These are phyloP conservation scores for Hyposoter dolosus DNA, from an alignment of 2,888 invertebrate genomes.

Conservation along the genomic window DNA sequence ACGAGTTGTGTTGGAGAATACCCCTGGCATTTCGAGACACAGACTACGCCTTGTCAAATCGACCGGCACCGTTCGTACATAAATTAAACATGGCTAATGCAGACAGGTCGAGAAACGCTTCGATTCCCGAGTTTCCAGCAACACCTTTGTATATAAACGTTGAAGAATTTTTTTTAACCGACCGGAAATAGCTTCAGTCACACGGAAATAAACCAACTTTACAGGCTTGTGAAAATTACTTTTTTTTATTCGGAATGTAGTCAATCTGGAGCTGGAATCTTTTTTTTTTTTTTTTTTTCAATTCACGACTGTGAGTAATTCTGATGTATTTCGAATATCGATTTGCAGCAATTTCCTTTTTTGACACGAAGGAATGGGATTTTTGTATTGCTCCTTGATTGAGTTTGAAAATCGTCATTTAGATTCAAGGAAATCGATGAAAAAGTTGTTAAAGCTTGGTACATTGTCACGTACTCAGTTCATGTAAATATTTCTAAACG, in stretches of 20 bases:
- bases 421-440: too few relatives aligned
- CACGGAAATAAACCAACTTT: not conserved
- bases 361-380: too few relatives aligned
- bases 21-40: slow-evolving; percentile 50
- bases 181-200: slow-evolving; percentile 1
- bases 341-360: too few relatives aligned
- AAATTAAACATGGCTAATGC: slow-evolving; percentile 45
- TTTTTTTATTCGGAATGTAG: not conserved
- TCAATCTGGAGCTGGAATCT: not conserved
- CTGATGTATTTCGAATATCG: too few relatives aligned
- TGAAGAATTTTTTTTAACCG: not conserved
- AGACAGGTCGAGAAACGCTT: slow-evolving; percentile 45
- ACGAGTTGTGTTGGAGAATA: slow-evolving; percentile 47
- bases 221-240: not conserved
- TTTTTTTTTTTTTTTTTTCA: not conserved
- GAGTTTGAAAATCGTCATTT: too few relatives aligned
- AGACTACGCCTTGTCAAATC: slow-evolving; percentile 60
- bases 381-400: too few relatives aligned
- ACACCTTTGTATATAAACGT: not conserved
- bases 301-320: too few relatives aligned
- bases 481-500: too few relatives aligned
- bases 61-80: slow-evolving; percentile 42
- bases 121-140: slow-evolving; percentile 8
- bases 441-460: too few relatives aligned
- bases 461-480: too few relatives aligned